Conservation (phyloP, 2,797 vertebrate species). For the Alfaro cultratus region DNA sequence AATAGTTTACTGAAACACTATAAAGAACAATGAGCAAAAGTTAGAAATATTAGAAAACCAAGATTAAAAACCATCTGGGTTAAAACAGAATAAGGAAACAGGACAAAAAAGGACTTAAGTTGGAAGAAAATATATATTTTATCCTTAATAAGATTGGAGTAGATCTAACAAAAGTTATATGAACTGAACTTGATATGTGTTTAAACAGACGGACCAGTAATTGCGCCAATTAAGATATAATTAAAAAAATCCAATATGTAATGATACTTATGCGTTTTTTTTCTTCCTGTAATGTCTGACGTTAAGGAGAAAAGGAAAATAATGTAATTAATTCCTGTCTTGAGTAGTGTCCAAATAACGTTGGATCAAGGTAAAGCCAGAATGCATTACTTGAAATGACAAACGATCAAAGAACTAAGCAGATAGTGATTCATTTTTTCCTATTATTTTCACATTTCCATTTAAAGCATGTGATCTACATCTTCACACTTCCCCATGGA, state of each 20-base stretch:
- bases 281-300: background rate
- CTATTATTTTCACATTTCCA: background rate
- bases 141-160: background rate
- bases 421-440: background rate
- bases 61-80: background rate
- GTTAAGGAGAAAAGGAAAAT: background rate
- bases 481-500: background rate
- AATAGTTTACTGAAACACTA: background rate
- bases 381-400: background rate
- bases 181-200: background rate
- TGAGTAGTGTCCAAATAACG: background rate
- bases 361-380: background rate
- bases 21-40: background rate
- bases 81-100: background rate
- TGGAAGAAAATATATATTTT: background rate
- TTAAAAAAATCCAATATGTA: background rate
- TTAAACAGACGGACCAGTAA: background rate
- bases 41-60: background rate
- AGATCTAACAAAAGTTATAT: background rate
- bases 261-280: background rate
- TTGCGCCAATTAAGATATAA: background rate
- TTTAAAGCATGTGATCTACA: background rate
- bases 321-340: background rate
- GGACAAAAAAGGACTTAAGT: background rate
- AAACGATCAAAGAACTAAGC: background rate